phyloP scores from a whole-genome alignment of 2,888 invertebrate species.

The Nomada fabriciana region DNA sequence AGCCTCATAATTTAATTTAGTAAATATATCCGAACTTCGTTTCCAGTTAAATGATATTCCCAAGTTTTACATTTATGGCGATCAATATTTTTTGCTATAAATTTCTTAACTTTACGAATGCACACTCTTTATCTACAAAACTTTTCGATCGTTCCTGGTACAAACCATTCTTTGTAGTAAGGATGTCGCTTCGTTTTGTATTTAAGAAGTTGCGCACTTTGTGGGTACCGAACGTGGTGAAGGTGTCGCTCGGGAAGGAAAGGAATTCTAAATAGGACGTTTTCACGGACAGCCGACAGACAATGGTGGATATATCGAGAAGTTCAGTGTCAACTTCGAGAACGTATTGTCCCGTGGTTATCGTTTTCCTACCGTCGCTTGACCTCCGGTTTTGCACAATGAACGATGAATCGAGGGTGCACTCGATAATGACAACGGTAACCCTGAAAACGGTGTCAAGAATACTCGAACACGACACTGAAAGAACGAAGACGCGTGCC shows the following conservation, averaged over 20 bases:
- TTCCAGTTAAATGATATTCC: background rate
- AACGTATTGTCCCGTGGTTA: constrained; percentile 46
- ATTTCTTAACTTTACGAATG: background rate
- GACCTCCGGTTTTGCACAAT: constrained; percentile 43
- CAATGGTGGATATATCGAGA: constrained; percentile 24
- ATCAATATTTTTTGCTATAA: background rate
- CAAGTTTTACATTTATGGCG: background rate
- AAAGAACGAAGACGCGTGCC: constrained; percentile 24
- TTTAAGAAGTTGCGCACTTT: background rate
- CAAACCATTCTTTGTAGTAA: too few relatives aligned
- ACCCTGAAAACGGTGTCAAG: constrained; percentile 67
- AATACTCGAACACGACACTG: constrained; percentile 50
- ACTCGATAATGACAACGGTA: constrained; percentile 66
- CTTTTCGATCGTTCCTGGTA: too few relatives aligned
- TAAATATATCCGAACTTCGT: background rate
- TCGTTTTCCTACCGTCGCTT: constrained; percentile 29
- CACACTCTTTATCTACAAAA: background rate
- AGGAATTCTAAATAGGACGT: background rate
- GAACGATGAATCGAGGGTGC: constrained; percentile 49
- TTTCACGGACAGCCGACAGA: constrained; percentile 7
- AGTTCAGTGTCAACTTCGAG: constrained; percentile 57
- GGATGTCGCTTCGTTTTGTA: background rate
- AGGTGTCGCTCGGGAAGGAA: background rate
- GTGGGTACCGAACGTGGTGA: background rate
- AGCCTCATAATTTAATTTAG: background rate